Base-by-base conservation (phyloP, 2,113 vertebrate genomes). In the Noctilio leporinus region DNA sequence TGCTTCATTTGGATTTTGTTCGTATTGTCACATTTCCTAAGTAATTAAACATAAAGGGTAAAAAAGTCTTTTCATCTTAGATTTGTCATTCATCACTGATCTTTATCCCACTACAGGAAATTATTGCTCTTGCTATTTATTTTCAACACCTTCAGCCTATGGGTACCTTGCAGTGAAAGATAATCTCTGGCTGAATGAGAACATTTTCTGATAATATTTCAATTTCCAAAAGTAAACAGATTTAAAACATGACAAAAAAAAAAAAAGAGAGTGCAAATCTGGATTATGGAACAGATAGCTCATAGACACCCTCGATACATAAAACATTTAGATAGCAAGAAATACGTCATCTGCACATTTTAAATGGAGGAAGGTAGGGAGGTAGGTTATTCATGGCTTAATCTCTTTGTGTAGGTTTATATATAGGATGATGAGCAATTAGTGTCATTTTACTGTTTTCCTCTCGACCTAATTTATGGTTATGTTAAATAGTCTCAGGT, bases 181-280 rank as follows among this genome's bases (percentile, higher is more conserved):
- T 99, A 99, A 98, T 98, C 97, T 98, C 87, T 96, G 89, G 75
- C 88, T 97, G 97, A 97, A 98, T 98, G 97, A 97, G 95, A 98
- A 97, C 70, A 94, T 98, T 98, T 98, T 96, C 96, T 95, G 98
- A 99, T 99, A 99, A 98, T 98, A 99, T 99, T 99, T 99, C 98
- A 99, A 98, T 99, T 99, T 99, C 96, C 95, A 97, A 98, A 98
- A 98, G 97, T 98, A 99, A 98, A 98, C 98, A 98, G 97, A 97
- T 97, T 98, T 97, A 97, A 98, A 98, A 98, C 97, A 98, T 97
- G 98, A 98, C 98, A 97, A 98, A 99, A 97, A 97, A 33, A 30
- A 5, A 38, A 11, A 11, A 55, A 40, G 22, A 96, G 88, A 91
- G 77, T 70, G 88, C 87, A 96, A 97, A 95, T 97, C 97, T 75